Evolutionary conservation across 1,140 invertebrate genomes (phyloP), one percentile per base, ranked within the genome.

Genomic region (Lepidurus apus): DNA sequence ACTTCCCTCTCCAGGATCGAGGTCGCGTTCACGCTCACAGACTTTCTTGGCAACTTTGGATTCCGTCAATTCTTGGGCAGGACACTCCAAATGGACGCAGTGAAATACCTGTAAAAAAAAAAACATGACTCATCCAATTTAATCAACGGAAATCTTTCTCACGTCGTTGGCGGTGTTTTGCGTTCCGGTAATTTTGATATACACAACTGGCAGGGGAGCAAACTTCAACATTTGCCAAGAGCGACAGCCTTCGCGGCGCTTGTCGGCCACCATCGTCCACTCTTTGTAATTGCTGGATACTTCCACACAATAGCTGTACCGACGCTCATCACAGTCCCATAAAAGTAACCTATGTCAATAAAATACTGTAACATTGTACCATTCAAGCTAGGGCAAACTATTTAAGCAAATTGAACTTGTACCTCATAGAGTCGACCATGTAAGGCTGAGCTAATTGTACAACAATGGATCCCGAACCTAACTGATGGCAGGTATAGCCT

Each of bases 251-350:
- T 91, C 91, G 79, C 88, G 88, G 53, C 88, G 92, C 83, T 91
- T 91, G 85, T 93, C 94, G 77, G 90, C 91, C 7, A 98, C 90
- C 82, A 93, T 89, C 82, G 92, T 91, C 96, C 96, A 99, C 83
- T 93, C 91, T 85, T 91, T 91, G 83, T 92, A 90, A 87, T 99
- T 96, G n/a, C 91, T 89, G 17, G 96, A 98, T 4, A 96, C 95
- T 87, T 99, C 96, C 45, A 99, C 92, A 84, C 95, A 97, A 85
- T 97, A 99, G 80, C 93, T 95, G 86, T 99, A 99, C 81, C 91
- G 93, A 53, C 98, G 89, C 84, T 98, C 94, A 87, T 99, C 98
- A 86, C 95, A 98, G 87, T 99, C 97, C 98, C 98, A 99, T 76
- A 99, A 87, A 73, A 99, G 86, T 82, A 99, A 87, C 82, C 92